Percentiles rank a stretch among this genome's conserved stretches.
Evolutionary conservation across 1,140 invertebrate genomes (phyloP).

Genomic region (Goniozus legneri): DNA sequence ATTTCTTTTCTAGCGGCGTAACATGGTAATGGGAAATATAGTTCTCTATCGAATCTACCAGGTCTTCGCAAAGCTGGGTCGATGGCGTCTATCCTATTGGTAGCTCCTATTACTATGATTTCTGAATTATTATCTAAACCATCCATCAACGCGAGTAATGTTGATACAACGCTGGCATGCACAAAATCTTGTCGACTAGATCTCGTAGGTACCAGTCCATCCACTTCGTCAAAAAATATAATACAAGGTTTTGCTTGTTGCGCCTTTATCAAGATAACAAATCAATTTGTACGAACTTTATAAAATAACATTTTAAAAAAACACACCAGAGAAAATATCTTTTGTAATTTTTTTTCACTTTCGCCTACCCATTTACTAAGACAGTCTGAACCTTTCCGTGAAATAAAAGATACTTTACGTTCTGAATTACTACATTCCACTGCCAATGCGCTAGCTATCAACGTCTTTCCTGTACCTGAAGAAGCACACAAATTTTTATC

Average conservation of each 20-base stretch:
- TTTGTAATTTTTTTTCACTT: conserved; percentile 54
- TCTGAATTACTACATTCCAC: conserved; percentile 53
- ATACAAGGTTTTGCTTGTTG: conserved; percentile 68
- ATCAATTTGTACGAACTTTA: too few relatives aligned
- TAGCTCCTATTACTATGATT: conserved; percentile 73
- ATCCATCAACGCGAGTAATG: conserved; percentile 72
- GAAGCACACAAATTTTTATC: conserved; percentile 4
- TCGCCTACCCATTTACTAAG: conserved; percentile 59
- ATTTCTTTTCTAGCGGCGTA: conserved; percentile 47
- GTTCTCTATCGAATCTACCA: conserved; percentile 62
- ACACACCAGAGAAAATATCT: conserved; percentile 47
- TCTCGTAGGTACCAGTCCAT: conserved; percentile 66
- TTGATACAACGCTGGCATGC: conserved; percentile 58
- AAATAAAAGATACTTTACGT: conserved; percentile 55
- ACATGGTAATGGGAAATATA: conserved; percentile 51
- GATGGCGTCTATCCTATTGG: conserved; percentile 69
- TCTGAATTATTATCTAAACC: conserved; percentile 62
- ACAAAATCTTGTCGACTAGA: conserved; percentile 66
- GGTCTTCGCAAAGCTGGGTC: conserved; percentile 71
- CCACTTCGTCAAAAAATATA: conserved; percentile 77
- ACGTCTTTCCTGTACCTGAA: conserved; percentile 57
- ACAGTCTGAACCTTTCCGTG: conserved; percentile 56
- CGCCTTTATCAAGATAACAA: too few relatives aligned
- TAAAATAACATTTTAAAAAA: too few relatives aligned
- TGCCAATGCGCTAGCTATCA: conserved; percentile 56